These are phyloP conservation scores for Aradus depressus DNA, from an alignment of 2,888 invertebrate species.

Conservation along the genomic window DNA sequence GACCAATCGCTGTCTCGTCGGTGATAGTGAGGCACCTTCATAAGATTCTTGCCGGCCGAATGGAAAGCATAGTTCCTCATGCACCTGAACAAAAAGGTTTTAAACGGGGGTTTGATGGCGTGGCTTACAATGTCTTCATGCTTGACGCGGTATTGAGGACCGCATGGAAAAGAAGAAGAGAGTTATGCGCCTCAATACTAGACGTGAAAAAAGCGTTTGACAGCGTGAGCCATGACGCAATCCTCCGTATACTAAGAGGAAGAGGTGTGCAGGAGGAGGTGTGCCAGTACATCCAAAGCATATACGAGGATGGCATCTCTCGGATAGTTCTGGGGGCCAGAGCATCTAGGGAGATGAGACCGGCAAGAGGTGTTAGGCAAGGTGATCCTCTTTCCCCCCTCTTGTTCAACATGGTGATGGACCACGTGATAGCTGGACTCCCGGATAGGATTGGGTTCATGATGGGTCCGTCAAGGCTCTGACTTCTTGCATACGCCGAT, in stretches of 20 bases:
- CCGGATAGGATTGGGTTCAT: slow-evolving; percentile 8
- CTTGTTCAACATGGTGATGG: slow-evolving; percentile 34
- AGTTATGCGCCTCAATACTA: slow-evolving; percentile 2
- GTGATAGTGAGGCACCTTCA: slow-evolving; percentile 23
- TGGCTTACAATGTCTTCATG: too few species aligned
- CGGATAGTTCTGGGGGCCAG: slow-evolving; percentile 5
- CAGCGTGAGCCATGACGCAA: slow-evolving; percentile 33
- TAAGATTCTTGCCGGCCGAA: slow-evolving; percentile 23
- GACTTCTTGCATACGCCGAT: too few species aligned
- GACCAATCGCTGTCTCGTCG: slow-evolving; percentile 20
- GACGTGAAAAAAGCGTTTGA: slow-evolving; percentile 39
- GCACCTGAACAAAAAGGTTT: too few species aligned
- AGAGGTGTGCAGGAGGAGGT: slow-evolving; percentile 34
- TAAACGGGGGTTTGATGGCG: too few species aligned
- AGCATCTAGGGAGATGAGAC: neutral
- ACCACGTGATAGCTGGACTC: slow-evolving; percentile 19
- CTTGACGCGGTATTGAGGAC: too few species aligned
- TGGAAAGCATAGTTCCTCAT: neutral
- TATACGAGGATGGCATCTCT: slow-evolving; percentile 34
- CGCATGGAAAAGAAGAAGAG: too few species aligned
- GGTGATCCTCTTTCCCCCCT: slow-evolving; percentile 37
- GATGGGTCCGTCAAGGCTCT: neutral
- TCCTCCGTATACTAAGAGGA: slow-evolving; percentile 31
- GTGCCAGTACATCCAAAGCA: slow-evolving; percentile 33
- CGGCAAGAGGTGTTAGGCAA: slow-evolving; percentile 37